Conservation (phyloP, 2,797 vertebrate species). For the Knipowitschia caucasica region DNA sequence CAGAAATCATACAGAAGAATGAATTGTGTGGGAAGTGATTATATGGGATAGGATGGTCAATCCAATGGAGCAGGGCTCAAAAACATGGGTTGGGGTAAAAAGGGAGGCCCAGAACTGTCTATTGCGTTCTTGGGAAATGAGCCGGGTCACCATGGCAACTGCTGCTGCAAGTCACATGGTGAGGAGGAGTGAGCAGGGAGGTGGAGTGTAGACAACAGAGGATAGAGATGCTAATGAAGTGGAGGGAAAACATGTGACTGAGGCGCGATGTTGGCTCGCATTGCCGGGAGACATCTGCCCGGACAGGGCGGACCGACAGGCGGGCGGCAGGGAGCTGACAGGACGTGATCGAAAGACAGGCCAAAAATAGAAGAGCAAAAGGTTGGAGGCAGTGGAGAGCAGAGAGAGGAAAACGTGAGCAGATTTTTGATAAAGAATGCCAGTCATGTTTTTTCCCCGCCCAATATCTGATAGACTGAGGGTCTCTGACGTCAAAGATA, state of each 20-base stretch:
- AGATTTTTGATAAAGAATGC: slow-evolving; percentile 25
- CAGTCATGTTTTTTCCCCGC: slow-evolving; percentile 16
- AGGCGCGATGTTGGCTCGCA: slow-evolving; percentile 9
- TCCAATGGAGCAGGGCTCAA: slow-evolving; percentile 20
- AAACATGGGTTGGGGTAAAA: slow-evolving; percentile 22
- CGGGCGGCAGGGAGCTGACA: slow-evolving; percentile 17
- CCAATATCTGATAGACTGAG: slow-evolving; percentile 14
- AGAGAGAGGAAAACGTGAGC: slow-evolving; percentile 16
- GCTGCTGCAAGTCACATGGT: slow-evolving; percentile 78
- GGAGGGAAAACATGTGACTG: slow-evolving; percentile 7
- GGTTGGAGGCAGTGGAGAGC: slow-evolving; percentile 7
- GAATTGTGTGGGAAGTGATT: not conserved
- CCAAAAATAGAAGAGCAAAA: slow-evolving; percentile 32
- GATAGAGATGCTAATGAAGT: slow-evolving; percentile 31
- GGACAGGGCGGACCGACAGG: not conserved
- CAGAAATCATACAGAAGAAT: not conserved
- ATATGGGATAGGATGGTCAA: not conserved
- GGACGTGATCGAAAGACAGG: slow-evolving; percentile 15
- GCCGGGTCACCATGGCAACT: slow-evolving; percentile 77
- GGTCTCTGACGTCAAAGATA: slow-evolving; percentile 21
- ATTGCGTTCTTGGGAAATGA: slow-evolving; percentile 63
- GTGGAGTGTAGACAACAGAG: slow-evolving; percentile 41
- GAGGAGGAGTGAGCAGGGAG: slow-evolving; percentile 59
- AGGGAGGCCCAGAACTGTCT: slow-evolving; percentile 26
- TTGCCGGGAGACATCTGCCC: slow-evolving; percentile 1